Conservation (phyloP, 1,140 invertebrate genomes). For the Leptoteleia sp. region DNA sequence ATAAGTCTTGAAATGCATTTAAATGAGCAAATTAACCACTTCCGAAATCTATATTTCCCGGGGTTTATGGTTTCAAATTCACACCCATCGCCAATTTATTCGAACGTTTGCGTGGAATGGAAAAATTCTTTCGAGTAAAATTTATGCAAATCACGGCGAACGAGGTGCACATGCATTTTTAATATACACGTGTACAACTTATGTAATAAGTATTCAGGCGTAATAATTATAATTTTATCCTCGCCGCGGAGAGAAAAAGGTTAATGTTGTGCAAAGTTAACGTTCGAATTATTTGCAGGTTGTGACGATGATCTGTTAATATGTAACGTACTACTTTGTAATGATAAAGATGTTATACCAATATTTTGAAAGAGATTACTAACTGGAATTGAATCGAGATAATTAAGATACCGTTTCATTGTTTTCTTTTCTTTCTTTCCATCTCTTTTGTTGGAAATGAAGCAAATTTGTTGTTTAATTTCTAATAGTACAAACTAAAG, state of each 20-base stretch:
- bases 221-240: slow-evolving; percentile 11
- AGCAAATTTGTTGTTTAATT: not conserved
- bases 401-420: too few relatives aligned
- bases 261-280: slow-evolving; percentile 1
- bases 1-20: too few relatives aligned
- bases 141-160: slow-evolving; percentile 3
- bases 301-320: not conserved
- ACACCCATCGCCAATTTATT: too few relatives aligned
- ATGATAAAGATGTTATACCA: not conserved
- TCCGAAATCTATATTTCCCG: not conserved
- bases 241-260: not conserved
- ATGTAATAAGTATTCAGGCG: slow-evolving; percentile 7
- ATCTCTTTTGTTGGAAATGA: too few relatives aligned
- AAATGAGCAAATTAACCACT: not conserved
- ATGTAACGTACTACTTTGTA: not conserved
- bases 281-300: not conserved
- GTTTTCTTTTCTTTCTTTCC: too few relatives aligned
- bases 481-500: not conserved
- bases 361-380: too few relatives aligned
- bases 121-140: slow-evolving; percentile 8
- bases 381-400: not conserved
- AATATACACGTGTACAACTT: slow-evolving; percentile 7
- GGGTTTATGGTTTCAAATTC: too few relatives aligned
- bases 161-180: not conserved
- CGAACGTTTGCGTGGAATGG: too few relatives aligned